A percentile compares a stretch with the other conserved stretches of the same genome.
Evolutionary conservation across 2,888 invertebrate species (phyloP).

Genomic region (Macrosoma leucophasiata): DNA sequence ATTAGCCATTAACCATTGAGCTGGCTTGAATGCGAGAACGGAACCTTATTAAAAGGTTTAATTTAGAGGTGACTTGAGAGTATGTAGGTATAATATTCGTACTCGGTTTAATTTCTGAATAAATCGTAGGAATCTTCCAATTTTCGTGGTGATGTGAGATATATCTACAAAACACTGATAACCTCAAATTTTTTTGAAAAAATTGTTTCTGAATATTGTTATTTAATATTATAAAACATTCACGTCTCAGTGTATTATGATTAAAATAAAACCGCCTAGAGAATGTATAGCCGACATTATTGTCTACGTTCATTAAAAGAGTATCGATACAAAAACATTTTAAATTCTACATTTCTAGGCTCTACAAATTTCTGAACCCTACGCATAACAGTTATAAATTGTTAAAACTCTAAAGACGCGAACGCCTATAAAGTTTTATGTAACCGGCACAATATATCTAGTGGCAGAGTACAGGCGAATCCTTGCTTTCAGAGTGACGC

Average conservation of each 20-base stretch:
- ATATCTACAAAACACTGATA: constrained; percentile 21
- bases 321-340: too few species aligned
- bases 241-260: background rate
- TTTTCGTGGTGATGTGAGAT: constrained; percentile 24
- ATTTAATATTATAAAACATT: background rate
- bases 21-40: constrained; percentile 52
- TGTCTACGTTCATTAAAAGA: too few species aligned
- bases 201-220: constrained; percentile 1
- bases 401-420: background rate
- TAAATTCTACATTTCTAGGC: too few species aligned
- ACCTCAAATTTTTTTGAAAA: constrained; percentile 2
- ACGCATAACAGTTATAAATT: too few species aligned
- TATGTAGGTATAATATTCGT: constrained; percentile 35
- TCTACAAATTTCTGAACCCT: too few species aligned
- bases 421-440: constrained; percentile 2
- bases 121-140: constrained; percentile 37
- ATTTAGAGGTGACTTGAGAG: constrained; percentile 35
- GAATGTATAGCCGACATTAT: too few species aligned
- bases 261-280: too few species aligned
- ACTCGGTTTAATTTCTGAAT: constrained; percentile 50
- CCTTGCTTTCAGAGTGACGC: constrained; percentile 48
- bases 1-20: constrained; percentile 60
- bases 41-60: constrained; percentile 57
- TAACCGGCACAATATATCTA: constrained; percentile 10
- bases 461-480: constrained; percentile 32